A percentile compares a stretch with the other conserved stretches of the same genome.
These are phyloP conservation scores for Dorcus hopei DNA, from an alignment of 2,888 invertebrate species.

Conservation along the genomic window DNA sequence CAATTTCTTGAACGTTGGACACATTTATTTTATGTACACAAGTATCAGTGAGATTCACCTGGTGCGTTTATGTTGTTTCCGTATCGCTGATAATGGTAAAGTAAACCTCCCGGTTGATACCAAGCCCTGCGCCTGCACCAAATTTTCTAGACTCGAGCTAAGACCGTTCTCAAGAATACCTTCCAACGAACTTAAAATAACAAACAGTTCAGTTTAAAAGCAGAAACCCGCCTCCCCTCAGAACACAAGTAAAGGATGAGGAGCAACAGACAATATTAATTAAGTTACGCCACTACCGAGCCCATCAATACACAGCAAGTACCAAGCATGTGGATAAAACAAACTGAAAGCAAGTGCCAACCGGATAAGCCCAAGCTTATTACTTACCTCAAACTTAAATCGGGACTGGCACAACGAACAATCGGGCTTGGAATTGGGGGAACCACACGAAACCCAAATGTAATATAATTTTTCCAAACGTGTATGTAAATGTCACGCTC, in stretches of 20 bases:
- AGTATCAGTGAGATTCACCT: slow-evolving; percentile 56
- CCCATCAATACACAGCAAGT: not conserved
- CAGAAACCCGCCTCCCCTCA: not conserved
- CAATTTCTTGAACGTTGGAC: too few species aligned
- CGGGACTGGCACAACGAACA: slow-evolving; percentile 89
- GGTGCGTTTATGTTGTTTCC: slow-evolving; percentile 79
- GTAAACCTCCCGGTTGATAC: slow-evolving; percentile 68
- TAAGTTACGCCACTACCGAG: not conserved
- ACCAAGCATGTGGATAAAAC: not conserved
- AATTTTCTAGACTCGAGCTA: slow-evolving; percentile 56
- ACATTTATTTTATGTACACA: not conserved
- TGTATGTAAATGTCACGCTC: slow-evolving; percentile 94
- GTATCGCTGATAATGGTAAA: slow-evolving; percentile 73
- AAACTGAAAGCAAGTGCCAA: not conserved
- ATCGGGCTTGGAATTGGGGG: slow-evolving; percentile 87
- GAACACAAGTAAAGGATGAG: not conserved
- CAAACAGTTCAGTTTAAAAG: slow-evolving; percentile 6
- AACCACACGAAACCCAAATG: slow-evolving; percentile 93
- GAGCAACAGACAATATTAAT: too few species aligned
- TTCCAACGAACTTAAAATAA: slow-evolving; percentile 33
- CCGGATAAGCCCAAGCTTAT: not conserved
- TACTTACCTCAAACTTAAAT: slow-evolving; percentile 80
- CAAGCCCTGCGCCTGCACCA: slow-evolving; percentile 57
- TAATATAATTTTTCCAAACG: slow-evolving; percentile 97
- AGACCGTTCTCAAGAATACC: slow-evolving; percentile 40